Percentiles rank a stretch among this genome's conserved stretches.
Evolutionary conservation across 2,797 vertebrate species (phyloP).

Genomic region (Leucoraja ocellata): DNA sequence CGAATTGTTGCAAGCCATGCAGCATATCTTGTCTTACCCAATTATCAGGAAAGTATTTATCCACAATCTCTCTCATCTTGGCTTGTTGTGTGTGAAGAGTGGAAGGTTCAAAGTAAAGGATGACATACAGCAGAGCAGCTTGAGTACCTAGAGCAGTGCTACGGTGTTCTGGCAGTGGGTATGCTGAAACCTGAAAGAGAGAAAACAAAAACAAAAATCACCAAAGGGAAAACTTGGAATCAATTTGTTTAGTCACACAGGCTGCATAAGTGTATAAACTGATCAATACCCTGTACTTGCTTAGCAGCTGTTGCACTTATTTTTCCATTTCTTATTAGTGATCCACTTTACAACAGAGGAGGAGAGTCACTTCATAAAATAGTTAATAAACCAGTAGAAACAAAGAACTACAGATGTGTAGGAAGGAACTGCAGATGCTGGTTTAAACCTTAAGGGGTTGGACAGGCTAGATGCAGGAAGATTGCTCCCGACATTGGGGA

Average conservation of each 20-base stretch:
- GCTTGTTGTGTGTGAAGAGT: slow-evolving; percentile 91
- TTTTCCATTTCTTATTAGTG: not conserved
- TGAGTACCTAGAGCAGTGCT: slow-evolving; percentile 92
- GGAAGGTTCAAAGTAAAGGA: slow-evolving; percentile 84
- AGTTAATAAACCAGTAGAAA: not conserved
- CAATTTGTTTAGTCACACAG: not conserved
- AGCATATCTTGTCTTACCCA: slow-evolving; percentile 70
- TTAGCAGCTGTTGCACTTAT: not conserved
- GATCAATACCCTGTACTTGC: not conserved
- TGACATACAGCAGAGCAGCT: slow-evolving; percentile 90
- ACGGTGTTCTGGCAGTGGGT: slow-evolving; percentile 90
- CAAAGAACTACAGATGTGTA: too few relatives aligned
- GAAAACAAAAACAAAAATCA: not conserved
- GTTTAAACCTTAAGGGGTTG: too few relatives aligned
- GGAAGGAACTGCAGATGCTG: too few relatives aligned
- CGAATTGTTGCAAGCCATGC: not conserved
- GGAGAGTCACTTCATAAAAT: too few relatives aligned
- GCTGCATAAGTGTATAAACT: not conserved
- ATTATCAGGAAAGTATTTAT: slow-evolving; percentile 98
- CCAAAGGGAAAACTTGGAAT: not conserved
- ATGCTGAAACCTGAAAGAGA: slow-evolving; percentile 77
- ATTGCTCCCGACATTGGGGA: too few relatives aligned
- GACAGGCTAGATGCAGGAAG: too few relatives aligned
- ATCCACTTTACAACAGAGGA: not conserved
- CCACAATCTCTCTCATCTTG: slow-evolving; percentile 98